Evolutionary conservation across 2,797 vertebrate genomes (phyloP), one percentile per base, ranked within the genome.

Genomic region (Epinephelus awoara): DNA sequence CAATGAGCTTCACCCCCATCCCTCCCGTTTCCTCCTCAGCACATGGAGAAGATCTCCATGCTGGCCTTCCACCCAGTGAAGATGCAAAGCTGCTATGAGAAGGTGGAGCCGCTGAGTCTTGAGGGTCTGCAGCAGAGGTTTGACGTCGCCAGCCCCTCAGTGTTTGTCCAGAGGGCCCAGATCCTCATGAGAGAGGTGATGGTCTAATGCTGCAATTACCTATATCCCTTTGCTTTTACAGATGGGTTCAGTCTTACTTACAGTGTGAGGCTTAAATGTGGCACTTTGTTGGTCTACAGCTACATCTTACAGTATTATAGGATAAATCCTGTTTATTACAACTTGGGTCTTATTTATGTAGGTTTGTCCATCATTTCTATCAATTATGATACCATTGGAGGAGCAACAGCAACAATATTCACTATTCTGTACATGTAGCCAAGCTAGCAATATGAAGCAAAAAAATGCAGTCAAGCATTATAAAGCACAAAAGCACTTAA

Each of bases 81-180:
- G 95, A 99, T 99, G 98, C 97, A 98, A 90, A 96, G 95, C 21
- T 97, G 97, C 91, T 99, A 99, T 0, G 96, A 98, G 82, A 96
- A 97, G 92, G 96, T 98, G 96, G 97, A 99, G 69, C 94, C 96
- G 38, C 94, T 99, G 79, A 96, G 96, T 56, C 92, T 99, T 42
- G 97, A 99, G 9, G 98, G 97, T 0, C 96, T 99, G 23, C 98
- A 99, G 95, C 96, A 99, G 93, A 95, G 98, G 12, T 99, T 99
- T 0, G 96, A 97, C 0, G 96, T 99, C 71, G 96, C 96, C 92
- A 97, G 96, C 82, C 96, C 97, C 0, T 96, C 96, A 0, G 97
- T 99, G 79, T 99, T 99, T 83, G 95, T 97, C 90, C 96, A 97
- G 93, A 95, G 98, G 64, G 97, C 96, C 27, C 98, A 99, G 95